Conservation (phyloP, 2,888 invertebrate genomes). For the Arrhopalites spinosus region DNA sequence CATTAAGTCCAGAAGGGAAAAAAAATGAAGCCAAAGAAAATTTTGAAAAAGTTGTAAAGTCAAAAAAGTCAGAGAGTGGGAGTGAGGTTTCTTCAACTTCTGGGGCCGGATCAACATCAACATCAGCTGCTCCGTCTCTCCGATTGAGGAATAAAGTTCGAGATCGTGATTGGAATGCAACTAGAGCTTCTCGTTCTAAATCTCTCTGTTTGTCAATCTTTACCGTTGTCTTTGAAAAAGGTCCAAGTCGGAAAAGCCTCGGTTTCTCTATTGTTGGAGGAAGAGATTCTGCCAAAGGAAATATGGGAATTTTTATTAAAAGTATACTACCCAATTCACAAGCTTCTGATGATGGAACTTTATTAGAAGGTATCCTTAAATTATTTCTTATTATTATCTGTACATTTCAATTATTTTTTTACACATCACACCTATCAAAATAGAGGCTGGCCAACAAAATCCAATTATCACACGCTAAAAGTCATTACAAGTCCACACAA, state of each 20-base stretch:
- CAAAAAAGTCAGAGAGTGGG: background rate
- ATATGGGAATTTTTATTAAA: constrained; percentile 87
- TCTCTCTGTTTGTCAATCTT: constrained; percentile 54
- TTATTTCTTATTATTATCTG: background rate
- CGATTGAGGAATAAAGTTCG: constrained; percentile 45
- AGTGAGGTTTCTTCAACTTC: background rate
- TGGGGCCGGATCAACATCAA: no score
- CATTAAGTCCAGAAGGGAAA: background rate
- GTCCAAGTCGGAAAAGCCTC: constrained; percentile 79
- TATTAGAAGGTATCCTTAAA: constrained; percentile 73
- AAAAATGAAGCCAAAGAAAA: background rate
- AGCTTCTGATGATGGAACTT: constrained; percentile 80
- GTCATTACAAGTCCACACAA: no score
- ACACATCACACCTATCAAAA: background rate
- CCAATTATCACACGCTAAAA: no score
- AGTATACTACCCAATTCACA: constrained; percentile 85
- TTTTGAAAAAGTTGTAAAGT: background rate
- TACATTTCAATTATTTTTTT: background rate
- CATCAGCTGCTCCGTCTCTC: constrained; percentile 38
- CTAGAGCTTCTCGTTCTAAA: constrained; percentile 40
- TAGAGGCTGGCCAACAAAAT: background rate
- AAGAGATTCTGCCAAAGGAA: constrained; percentile 79
- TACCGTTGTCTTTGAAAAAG: constrained; percentile 67
- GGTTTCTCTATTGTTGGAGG: constrained; percentile 92
- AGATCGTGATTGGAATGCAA: constrained; percentile 43